A percentile compares a stretch with the other conserved stretches of the same genome.
phyloP scores from a whole-genome alignment of 1,140 invertebrate species.

The Chironomus striatipennis region DNA sequence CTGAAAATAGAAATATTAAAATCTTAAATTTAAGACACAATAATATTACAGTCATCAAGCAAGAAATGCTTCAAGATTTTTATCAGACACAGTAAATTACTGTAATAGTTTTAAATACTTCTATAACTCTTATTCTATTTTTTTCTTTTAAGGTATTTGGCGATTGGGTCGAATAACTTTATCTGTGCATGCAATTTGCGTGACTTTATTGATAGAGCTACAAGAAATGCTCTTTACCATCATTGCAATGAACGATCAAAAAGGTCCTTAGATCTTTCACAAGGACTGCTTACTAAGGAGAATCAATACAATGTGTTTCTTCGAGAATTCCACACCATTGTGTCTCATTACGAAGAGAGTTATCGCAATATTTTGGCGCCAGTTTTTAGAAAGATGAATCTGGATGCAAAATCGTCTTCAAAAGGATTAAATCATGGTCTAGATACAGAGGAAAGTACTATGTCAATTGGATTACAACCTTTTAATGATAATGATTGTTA shows the following conservation, averaged over 20 bases:
- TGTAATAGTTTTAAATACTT: conserved; percentile 25
- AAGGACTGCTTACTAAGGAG: background rate
- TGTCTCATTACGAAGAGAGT: background rate
- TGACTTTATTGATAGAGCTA: conserved; percentile 41
- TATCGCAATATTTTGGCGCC: conserved; percentile 24
- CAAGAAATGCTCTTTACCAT: conserved; percentile 29
- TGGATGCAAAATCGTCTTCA: background rate
- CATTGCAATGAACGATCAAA: background rate
- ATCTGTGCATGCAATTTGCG: conserved; percentile 45
- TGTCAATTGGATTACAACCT: background rate
- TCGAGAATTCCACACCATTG: background rate
- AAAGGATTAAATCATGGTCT: no score
- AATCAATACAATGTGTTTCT: background rate
- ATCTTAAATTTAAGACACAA: conserved; percentile 43
- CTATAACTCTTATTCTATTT: background rate
- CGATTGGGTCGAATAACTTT: conserved; percentile 44
- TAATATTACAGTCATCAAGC: conserved; percentile 44
- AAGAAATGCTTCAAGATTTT: conserved; percentile 43
- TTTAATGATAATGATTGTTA: background rate
- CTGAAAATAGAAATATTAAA: conserved; percentile 36
- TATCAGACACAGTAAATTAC: conserved; percentile 30
- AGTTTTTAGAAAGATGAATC: conserved; percentile 20
- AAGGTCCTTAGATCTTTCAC: background rate
- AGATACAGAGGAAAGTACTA: background rate
- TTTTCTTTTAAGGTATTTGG: conserved; percentile 32